phyloP scores from a whole-genome alignment of 2,888 invertebrate species.

The Opisthograptis luteolata region DNA sequence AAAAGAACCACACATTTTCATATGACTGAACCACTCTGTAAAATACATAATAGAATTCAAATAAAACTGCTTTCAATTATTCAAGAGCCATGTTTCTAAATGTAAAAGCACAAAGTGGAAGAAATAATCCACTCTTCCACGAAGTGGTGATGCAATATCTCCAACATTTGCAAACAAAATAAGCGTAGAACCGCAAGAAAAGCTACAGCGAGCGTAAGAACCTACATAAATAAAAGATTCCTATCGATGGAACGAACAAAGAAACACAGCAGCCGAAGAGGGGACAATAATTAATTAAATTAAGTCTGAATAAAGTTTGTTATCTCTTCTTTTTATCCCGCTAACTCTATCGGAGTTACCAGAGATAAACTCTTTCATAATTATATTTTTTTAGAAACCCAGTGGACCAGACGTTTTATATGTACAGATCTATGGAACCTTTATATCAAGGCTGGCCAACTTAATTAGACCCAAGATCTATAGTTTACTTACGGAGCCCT shows the following conservation, averaged over 20 bases:
- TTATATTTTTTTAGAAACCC: conserved; percentile 36
- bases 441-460: neutral
- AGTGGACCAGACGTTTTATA: too few relatives aligned
- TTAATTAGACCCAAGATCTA: too few relatives aligned
- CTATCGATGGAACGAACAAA: conserved; percentile 54
- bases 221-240: conserved; percentile 55
- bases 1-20: too few relatives aligned
- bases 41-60: neutral
- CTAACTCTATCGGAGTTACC: conserved; percentile 43
- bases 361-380: conserved; percentile 45
- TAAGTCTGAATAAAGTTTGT: conserved; percentile 63
- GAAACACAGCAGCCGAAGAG: conserved; percentile 40
- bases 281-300: conserved; percentile 66
- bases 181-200: conserved; percentile 35
- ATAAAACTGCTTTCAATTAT: conserved; percentile 4
- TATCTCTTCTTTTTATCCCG: conserved; percentile 58
- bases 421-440: too few relatives aligned
- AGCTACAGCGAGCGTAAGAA: conserved; percentile 34
- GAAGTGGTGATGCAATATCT: conserved; percentile 33
- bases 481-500: too few relatives aligned
- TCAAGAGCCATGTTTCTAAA: conserved; percentile 13
- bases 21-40: too few relatives aligned
- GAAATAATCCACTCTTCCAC: conserved; percentile 29
- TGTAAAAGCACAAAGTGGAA: conserved; percentile 23
- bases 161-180: conserved; percentile 38